Conservation (phyloP, 2,888 invertebrate genomes). For the Autographa pulchrina region DNA sequence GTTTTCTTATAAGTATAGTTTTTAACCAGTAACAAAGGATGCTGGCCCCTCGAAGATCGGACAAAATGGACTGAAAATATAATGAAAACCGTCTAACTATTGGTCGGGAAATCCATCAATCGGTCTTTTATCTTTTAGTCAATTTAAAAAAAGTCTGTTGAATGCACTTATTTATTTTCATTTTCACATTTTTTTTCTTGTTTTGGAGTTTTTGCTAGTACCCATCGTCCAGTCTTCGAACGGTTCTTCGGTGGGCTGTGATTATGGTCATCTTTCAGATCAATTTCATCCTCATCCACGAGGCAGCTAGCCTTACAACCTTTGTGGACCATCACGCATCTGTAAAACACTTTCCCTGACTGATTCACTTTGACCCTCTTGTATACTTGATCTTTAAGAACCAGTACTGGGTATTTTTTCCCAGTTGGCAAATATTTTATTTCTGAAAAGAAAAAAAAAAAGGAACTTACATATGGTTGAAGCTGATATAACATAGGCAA, state of each 20-base stretch:
- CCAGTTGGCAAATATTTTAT: constrained; percentile 61
- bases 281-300: constrained; percentile 25
- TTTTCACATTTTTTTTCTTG: not conserved
- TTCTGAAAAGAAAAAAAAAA: constrained; percentile 34
- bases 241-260: constrained; percentile 62
- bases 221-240: constrained; percentile 48
- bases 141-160: no score
- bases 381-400: constrained; percentile 64
- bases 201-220: not conserved
- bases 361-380: constrained; percentile 65
- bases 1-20: constrained; percentile 43
- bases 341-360: constrained; percentile 67
- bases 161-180: no score
- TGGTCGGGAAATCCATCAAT: no score
- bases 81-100: not conserved
- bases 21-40: constrained; percentile 53
- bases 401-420: constrained; percentile 67
- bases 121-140: no score
- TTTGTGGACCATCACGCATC: constrained; percentile 67
- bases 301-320: constrained; percentile 63
- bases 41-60: constrained; percentile 26
- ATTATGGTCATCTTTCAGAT: constrained; percentile 37
- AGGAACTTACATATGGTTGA: constrained; percentile 18
- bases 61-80: constrained; percentile 30
- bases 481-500: constrained; percentile 45